These are phyloP conservation scores for Sylvia borin DNA, from an alignment of 2,797 vertebrate genomes.

Conservation along the genomic window DNA sequence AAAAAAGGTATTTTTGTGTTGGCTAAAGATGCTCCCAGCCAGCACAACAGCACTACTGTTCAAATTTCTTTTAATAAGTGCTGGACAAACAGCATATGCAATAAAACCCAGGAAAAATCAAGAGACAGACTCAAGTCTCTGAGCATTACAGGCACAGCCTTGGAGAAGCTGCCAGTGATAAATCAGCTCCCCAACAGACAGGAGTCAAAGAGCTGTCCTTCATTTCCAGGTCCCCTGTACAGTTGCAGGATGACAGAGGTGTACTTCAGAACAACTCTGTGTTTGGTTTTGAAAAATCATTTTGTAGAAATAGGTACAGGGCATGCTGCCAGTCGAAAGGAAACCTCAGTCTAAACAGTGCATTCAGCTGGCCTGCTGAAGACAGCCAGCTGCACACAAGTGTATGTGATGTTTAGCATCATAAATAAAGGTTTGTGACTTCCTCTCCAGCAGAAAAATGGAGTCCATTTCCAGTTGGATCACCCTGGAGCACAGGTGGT, in stretches of 20 bases:
- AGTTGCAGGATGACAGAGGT: neutral
- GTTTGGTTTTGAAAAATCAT: neutral
- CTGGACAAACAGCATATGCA: neutral
- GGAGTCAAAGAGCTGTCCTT: neutral
- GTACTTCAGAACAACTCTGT: neutral
- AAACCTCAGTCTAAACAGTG: slow-evolving; percentile 3
- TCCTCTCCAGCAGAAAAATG: neutral
- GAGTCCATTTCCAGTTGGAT: neutral
- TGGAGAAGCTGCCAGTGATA: neutral
- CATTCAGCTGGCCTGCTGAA: neutral
- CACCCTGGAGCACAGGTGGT: neutral
- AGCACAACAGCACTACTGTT: neutral
- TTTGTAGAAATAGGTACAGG: neutral
- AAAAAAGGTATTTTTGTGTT: neutral
- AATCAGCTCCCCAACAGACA: neutral
- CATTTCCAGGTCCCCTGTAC: neutral
- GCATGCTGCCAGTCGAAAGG: neutral
- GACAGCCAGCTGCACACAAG: slow-evolving; percentile 12
- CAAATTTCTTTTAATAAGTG: neutral
- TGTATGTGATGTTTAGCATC: neutral
- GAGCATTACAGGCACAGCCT: neutral
- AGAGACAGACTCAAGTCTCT: neutral
- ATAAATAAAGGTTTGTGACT: neutral
- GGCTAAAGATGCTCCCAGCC: neutral
- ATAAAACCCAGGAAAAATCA: neutral